Base-by-base conservation (phyloP, 2,113 vertebrate genomes). In the Lophura nycthemera region DNA sequence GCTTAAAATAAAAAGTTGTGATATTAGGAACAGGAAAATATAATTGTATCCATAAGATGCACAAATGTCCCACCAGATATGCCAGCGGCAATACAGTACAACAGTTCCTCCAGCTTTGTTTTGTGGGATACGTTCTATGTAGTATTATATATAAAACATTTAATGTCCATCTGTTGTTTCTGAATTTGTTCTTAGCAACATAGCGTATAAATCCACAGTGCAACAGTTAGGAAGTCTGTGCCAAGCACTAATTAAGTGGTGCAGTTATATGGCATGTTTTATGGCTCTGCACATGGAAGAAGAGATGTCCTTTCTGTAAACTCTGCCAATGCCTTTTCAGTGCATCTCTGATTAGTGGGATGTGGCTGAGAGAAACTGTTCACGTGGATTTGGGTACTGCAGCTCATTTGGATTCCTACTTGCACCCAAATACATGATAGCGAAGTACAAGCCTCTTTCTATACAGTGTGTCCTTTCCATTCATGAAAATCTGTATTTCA, bases 161-260 rank as follows among this genome's bases (percentile, higher is more conserved):
- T 87, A 85, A 93, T 83, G 91, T 56, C 48, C 91, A 47, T 73
- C 89, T 92, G 59, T 88, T 96, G 86, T 93, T 95, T 92, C 63
- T 92, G 94, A 92, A 92, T 85, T 84, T 82, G n/a, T 66, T 93
- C 87, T 60, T 76, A 89, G 65, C 89, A 64, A 13, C 78, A 56
- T 4, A 45, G 32, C 76, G 81, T 89, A 20, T 93, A 93, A 89
- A 85, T 93, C 86, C 93, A 27, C 13, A 24, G 56, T 43, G 59
- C 32, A 15, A 52, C 2, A 0, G 66, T 60, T 80, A 72, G 50
- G 59, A 85, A 93, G 83, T 87, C 56, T 77, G n/a, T 73, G 78
- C 91, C 87, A 92, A 91, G 82, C 42, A n/a, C 76, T 59, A 90
- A 63, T 82, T 89, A 7, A 54, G 43, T 66, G 56, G 36, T 4